phyloP scores from a whole-genome alignment of 1,140 invertebrate genomes.

The Whitmania pigra region DNA sequence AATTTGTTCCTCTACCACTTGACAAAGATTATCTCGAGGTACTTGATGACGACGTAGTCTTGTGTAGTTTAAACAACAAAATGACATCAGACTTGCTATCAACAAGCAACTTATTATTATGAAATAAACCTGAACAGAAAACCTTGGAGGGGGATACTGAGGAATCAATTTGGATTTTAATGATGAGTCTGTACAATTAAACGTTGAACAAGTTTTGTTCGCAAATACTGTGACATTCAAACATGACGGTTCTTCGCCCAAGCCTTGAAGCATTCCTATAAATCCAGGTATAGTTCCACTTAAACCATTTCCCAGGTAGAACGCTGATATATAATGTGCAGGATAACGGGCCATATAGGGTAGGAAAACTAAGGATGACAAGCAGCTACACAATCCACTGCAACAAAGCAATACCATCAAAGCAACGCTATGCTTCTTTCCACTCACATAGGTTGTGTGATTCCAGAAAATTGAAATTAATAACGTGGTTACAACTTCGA shows the following conservation, averaged over 20 bases:
- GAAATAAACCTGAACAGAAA: slow-evolving; percentile 11
- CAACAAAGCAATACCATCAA: slow-evolving; percentile 60
- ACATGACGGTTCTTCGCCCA: slow-evolving; percentile 11
- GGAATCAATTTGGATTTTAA: neutral
- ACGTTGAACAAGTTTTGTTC: neutral
- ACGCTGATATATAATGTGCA: slow-evolving; percentile 14
- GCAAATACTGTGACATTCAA: neutral
- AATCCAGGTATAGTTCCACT: slow-evolving; percentile 14
- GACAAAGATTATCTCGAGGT: neutral
- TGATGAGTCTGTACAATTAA: neutral
- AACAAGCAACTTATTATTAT: neutral
- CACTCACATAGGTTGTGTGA: neutral
- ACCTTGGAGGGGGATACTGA: slow-evolving; percentile 3
- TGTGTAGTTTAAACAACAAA: slow-evolving; percentile 6
- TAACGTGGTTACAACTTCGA: neutral
- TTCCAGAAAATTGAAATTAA: slow-evolving; percentile 13
- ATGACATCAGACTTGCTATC: neutral
- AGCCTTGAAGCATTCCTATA: slow-evolving; percentile 15
- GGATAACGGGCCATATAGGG: slow-evolving; percentile 8
- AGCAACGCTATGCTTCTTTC: slow-evolving; percentile 51
- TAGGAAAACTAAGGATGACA: slow-evolving; percentile 60
- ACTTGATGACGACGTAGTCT: neutral
- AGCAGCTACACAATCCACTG: slow-evolving; percentile 69
- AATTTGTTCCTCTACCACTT: neutral
- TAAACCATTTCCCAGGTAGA: slow-evolving; percentile 13